phyloP scores from a whole-genome alignment of 2,113 vertebrate genomes.

The Oreochromis spilurus region DNA sequence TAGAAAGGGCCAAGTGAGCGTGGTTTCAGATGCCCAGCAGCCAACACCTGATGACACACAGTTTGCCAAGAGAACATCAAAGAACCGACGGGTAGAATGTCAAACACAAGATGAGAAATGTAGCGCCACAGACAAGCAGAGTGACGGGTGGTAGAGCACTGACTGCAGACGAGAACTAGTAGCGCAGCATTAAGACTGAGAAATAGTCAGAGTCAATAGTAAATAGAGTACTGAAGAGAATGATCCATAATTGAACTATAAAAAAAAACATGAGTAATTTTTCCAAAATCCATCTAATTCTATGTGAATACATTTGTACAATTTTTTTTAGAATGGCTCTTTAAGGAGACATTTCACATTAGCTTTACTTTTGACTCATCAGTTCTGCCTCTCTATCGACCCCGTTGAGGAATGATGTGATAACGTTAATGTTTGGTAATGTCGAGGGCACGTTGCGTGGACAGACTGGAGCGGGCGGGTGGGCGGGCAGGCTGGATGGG shows the following conservation, averaged over 20 bases:
- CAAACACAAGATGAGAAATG: slow-evolving; percentile 73
- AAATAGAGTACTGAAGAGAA: slow-evolving; percentile 37
- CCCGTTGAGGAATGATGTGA: slow-evolving; percentile 49
- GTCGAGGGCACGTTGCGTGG: slow-evolving; percentile 53
- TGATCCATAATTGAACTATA: background rate
- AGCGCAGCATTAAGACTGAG: slow-evolving; percentile 50
- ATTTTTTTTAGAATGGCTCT: background rate
- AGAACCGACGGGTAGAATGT: slow-evolving; percentile 63
- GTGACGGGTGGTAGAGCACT: slow-evolving; percentile 65
- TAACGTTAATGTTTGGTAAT: slow-evolving; percentile 57
- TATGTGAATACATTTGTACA: background rate
- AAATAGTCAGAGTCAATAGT: slow-evolving; percentile 67
- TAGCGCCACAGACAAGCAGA: slow-evolving; percentile 72
- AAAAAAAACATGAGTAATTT: background rate
- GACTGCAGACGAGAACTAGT: slow-evolving; percentile 52
- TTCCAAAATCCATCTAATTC: slow-evolving; percentile 5
- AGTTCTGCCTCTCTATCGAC: slow-evolving; percentile 41
- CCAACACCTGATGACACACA: slow-evolving; percentile 70
- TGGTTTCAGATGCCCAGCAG: slow-evolving; percentile 60
- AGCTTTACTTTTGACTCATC: slow-evolving; percentile 71
- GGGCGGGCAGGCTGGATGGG: slow-evolving; percentile 61
- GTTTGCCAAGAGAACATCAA: slow-evolving; percentile 69
- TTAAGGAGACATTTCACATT: background rate
- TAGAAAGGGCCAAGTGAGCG: slow-evolving; percentile 31
- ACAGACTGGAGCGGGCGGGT: slow-evolving; percentile 60